These are phyloP conservation scores for Crenichthys baileyi DNA, from an alignment of 2,797 vertebrate species.

Conservation along the genomic window DNA sequence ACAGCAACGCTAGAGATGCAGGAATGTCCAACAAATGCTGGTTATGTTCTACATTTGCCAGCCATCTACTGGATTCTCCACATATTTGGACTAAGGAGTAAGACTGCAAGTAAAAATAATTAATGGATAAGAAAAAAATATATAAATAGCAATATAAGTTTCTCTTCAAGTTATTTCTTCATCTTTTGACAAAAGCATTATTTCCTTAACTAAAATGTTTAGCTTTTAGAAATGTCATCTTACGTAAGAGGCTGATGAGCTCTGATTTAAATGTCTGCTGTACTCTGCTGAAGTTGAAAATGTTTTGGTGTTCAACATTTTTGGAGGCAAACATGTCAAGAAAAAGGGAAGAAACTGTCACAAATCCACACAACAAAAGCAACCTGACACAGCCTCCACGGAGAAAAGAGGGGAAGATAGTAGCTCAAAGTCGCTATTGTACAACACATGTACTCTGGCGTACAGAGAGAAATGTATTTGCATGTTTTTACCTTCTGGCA, in stretches of 20 bases:
- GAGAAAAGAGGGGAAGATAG: constrained; percentile 18
- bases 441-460: constrained; percentile 1
- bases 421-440: constrained; percentile 20
- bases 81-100: not conserved
- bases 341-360: constrained; percentile 58
- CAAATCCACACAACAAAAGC: constrained; percentile 56
- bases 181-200: constrained; percentile 7
- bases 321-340: constrained; percentile 46
- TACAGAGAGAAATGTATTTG: constrained; percentile 23
- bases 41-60: not conserved
- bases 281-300: constrained; percentile 23
- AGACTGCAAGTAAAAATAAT: not conserved
- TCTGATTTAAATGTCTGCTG: constrained; percentile 31
- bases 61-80: not conserved
- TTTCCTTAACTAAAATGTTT: constrained; percentile 30
- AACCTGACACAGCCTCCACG: constrained; percentile 42
- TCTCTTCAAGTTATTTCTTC: constrained; percentile 7
- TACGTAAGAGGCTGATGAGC: constrained; percentile 46
- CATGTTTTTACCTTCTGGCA: constrained; percentile 43
- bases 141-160: not conserved
- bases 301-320: constrained; percentile 52
- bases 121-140: constrained; percentile 1
- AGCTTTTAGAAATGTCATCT: constrained; percentile 9
- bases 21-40: not conserved
- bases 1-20: not conserved